Percentiles rank a stretch among this genome's conserved stretches.
phyloP scores from a whole-genome alignment of 2,797 vertebrate genomes.

The Smutsia temminckii region DNA sequence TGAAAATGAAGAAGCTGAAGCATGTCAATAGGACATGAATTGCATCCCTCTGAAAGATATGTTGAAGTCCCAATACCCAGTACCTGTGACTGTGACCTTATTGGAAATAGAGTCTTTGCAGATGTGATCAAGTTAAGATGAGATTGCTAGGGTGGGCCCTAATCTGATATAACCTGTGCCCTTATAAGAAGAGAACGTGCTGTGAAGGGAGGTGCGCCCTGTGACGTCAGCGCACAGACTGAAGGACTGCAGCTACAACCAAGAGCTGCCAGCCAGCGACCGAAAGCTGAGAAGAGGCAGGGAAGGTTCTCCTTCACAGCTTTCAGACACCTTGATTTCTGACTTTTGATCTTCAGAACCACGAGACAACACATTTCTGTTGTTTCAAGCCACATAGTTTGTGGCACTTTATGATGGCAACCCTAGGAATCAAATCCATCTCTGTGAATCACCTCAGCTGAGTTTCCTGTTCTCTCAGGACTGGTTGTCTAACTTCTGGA shows the following conservation, averaged over 20 bases:
- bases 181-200: background rate
- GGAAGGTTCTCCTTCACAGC: background rate
- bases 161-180: background rate
- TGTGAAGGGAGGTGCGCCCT: background rate
- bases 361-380: background rate
- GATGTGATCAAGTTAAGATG: background rate
- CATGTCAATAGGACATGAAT: background rate
- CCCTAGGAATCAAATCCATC: background rate
- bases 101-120: background rate
- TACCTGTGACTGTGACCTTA: background rate
- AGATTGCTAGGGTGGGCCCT: background rate
- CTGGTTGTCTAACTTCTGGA: background rate
- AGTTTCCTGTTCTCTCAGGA: background rate
- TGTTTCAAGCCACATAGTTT: background rate
- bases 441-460: background rate
- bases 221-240: fast-evolving
- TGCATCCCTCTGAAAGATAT: background rate
- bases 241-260: background rate
- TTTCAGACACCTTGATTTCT: background rate
- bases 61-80: background rate
- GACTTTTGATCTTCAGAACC: background rate
- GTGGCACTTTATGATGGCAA: background rate
- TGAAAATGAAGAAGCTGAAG: background rate
- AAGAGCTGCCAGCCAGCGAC: background rate
- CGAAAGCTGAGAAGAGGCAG: background rate